Evolutionary conservation across 1,140 invertebrate species (phyloP), one percentile per base, ranked within the genome.

Genomic region (Babylonia areolata): DNA sequence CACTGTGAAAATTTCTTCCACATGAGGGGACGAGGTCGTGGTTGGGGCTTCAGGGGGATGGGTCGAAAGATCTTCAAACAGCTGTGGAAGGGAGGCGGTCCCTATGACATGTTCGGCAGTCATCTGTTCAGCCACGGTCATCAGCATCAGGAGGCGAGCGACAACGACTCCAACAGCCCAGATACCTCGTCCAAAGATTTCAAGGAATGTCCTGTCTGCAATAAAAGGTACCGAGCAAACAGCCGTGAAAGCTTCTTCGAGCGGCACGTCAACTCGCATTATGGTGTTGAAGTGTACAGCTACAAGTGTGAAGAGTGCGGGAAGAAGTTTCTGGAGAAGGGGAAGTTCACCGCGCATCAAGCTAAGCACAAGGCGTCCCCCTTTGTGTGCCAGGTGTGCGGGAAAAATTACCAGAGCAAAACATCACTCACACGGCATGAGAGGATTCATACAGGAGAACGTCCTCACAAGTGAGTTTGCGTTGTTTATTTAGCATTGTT

Each of bases 261-360:
- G 64, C 33, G 81, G 15, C 87, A 88, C n/a, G 54, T 88, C 17
- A 84, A 86, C 37, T 86, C 85, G 5, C 87, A 88, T 40, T 84
- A 71, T 73, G 87, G 85, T 3, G 77, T 86, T 33, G 84, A 86
- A 51, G 35, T 83, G 20, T 88, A 80, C 51, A 88, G 84, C 69
- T 81, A 84, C 46, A 85, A 88, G 51, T 88, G 87, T 82, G 82
- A 85, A 11, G 46, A 46, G 17, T 88, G 87, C 40, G 87, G 77
- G 6, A 88, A 88, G 54, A 86, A 81, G 31, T 88, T 88, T 42
- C 87, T 86, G 11, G 82, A 85, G 39, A 86, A 85, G 28, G 84
- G 81, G 37, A 86, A 86, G 78, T 83, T 85, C 1, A 15, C 35
- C 28, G 58, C 81, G 0, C 87, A 88, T 54, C 69, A 84, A 73